Base-by-base conservation (phyloP, 2,113 vertebrate genomes). In the Saccopteryx leptura region DNA sequence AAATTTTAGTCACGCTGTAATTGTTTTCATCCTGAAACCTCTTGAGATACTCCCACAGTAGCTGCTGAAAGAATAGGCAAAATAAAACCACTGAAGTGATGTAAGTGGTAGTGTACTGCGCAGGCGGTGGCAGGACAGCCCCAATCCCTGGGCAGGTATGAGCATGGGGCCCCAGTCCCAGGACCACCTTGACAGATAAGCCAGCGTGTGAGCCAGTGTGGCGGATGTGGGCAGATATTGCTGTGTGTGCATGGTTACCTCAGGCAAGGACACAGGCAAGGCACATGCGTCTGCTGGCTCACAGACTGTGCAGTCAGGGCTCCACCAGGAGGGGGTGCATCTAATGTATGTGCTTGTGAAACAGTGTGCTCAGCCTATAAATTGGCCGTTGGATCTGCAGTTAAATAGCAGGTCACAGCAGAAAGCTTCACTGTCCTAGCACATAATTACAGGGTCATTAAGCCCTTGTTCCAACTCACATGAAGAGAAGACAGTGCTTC, bases 201-300 rank as follows among this genome's bases (percentile, higher is more conserved):
- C 1, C 1, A 11, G 18, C 46, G 0, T 5, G 10, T 46, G 71
- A 21, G 54, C 13, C 26, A 10, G 31, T 61, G 26, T 4, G 31
- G 2, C 1, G 10, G 54, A 17, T 1, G 3, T 9, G 7, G n/a
- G 17, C 6, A 61, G 23, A 21, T 46, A 0, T 3, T 19, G 26
- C 6, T 33, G 39, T 12, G 0, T 0, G 0, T 9, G 46, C 39
- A 39, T 26, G 17, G 18, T 23, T 11, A 4, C 2, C 1, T n/a
- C 54, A 26, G 0, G 10, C 0, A 23, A 17, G 26, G 28, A 7
- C 7, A 33, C 52, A 1, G 21, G 39, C 5, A 5, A 39, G 31
- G 2, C 8, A 9, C 3, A 0, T 3, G 48, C 24, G 3, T 33
- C 48, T 9, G 11, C 80, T 63, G 76, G 31, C 82, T 28, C 4